A percentile compares a stretch with the other conserved stretches of the same genome.
phyloP scores from a whole-genome alignment of 2,888 invertebrate genomes.

The Amphipyra berbera region DNA sequence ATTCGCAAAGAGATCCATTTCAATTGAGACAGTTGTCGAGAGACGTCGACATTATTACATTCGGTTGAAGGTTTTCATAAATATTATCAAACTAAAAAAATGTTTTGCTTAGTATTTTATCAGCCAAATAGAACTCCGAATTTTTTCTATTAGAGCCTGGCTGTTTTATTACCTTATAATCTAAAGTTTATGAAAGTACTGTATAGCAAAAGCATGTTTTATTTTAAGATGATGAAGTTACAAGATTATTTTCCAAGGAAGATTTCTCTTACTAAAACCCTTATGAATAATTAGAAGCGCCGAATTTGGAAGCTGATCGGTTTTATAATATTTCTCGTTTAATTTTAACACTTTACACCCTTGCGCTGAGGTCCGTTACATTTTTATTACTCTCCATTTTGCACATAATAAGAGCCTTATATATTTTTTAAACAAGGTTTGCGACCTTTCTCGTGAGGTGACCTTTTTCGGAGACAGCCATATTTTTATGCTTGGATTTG shows the following conservation, averaged over 20 bases:
- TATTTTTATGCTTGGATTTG: slow-evolving; percentile 25
- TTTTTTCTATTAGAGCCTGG: no score
- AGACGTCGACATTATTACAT: no score
- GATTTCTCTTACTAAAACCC: slow-evolving; percentile 1
- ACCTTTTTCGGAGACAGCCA: slow-evolving; percentile 39
- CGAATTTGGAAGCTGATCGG: slow-evolving; percentile 30
- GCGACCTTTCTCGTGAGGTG: slow-evolving; percentile 32
- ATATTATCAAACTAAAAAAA: no score
- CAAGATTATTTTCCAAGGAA: not conserved
- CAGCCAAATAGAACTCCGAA: no score
- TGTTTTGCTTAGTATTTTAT: no score
- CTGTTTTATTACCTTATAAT: no score
- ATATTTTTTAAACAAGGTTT: slow-evolving; percentile 36
- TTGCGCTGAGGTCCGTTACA: slow-evolving; percentile 8
- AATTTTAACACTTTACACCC: slow-evolving; percentile 19
- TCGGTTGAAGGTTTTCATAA: no score
- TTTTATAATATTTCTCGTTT: slow-evolving; percentile 26
- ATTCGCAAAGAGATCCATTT: no score
- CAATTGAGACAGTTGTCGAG: no score
- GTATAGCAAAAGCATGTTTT: no score
- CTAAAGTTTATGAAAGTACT: no score
- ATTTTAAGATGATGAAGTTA: no score
- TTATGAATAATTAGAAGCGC: slow-evolving; percentile 16
- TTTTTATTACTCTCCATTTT: slow-evolving; percentile 34
- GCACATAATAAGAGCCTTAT: slow-evolving; percentile 14